Evolutionary conservation across 2,888 invertebrate genomes (phyloP).

Genomic region (Ariolimax columbianus): DNA sequence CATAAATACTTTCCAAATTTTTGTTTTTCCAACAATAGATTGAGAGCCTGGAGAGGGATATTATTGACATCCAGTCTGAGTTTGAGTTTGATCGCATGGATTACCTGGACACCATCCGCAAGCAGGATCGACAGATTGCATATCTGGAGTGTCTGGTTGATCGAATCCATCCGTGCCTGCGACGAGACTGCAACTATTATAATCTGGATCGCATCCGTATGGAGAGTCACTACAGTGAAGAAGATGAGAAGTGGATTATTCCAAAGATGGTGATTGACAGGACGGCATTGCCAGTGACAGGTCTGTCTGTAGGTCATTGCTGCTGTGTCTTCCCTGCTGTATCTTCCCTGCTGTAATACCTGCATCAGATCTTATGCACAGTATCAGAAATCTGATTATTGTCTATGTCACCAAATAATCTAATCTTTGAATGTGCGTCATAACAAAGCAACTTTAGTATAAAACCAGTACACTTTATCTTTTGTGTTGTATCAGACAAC

Average conservation of each 20-base stretch:
- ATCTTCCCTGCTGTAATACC: too few relatives aligned
- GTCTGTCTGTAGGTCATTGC: conserved; percentile 58
- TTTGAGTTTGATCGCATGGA: conserved; percentile 90
- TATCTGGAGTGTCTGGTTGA: conserved; percentile 81
- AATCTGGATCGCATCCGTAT: conserved; percentile 86
- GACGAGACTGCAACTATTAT: conserved; percentile 87
- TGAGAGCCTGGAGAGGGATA: conserved; percentile 85
- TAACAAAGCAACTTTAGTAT: too few relatives aligned
- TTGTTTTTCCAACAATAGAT: conserved; percentile 78
- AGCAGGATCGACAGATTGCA: conserved; percentile 85
- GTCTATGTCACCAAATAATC: too few relatives aligned
- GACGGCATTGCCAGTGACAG: conserved; percentile 84
- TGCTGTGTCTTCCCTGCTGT: not conserved
- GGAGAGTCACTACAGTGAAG: conserved; percentile 86
- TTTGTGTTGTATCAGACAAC: too few relatives aligned
- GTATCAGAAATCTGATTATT: too few relatives aligned
- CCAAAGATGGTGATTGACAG: conserved; percentile 84
- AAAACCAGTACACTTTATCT: too few relatives aligned
- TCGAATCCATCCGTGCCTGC: conserved; percentile 84
- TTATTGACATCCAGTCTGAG: conserved; percentile 88
- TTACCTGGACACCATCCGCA: conserved; percentile 88
- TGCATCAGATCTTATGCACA: too few relatives aligned
- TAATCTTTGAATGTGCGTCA: too few relatives aligned
- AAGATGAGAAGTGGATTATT: conserved; percentile 85
- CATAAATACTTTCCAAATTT: too few relatives aligned